These are phyloP conservation scores for Eonycteris spelaea DNA, from an alignment of 2,113 vertebrate genomes.

Conservation along the genomic window DNA sequence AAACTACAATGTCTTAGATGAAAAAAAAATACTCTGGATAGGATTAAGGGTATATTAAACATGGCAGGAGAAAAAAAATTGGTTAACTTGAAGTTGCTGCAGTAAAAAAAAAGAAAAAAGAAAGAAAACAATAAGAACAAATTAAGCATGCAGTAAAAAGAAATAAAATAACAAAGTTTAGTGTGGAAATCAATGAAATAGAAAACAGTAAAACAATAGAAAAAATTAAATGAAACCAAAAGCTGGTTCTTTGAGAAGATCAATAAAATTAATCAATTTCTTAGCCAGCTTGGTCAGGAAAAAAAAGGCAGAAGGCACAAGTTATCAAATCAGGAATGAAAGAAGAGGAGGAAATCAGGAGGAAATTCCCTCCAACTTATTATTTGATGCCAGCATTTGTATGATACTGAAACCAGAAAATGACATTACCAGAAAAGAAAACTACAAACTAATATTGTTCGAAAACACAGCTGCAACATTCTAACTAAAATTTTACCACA, in stretches of 20 bases:
- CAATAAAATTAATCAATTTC: neutral
- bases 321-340: neutral
- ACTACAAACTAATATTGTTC: neutral
- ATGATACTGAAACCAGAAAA: neutral
- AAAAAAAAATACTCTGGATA: neutral
- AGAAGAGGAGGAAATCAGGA: neutral
- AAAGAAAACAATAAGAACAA: neutral
- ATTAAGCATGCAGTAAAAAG: neutral
- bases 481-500: conserved; percentile 10
- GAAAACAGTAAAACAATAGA: neutral
- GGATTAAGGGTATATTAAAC: neutral
- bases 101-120: neutral
- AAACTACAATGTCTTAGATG: neutral
- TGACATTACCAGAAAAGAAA: conserved; percentile 27
- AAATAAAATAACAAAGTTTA: neutral
- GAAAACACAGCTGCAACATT: conserved; percentile 18
- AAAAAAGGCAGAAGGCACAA: neutral
- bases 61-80: neutral
- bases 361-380: neutral
- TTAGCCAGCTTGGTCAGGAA: neutral
- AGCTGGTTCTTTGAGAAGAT: neutral
- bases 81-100: neutral
- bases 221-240: neutral
- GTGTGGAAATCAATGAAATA: neutral
- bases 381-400: neutral